Evolutionary conservation across 1,140 invertebrate species (phyloP).

Genomic region (Condylostylus longicornis): DNA sequence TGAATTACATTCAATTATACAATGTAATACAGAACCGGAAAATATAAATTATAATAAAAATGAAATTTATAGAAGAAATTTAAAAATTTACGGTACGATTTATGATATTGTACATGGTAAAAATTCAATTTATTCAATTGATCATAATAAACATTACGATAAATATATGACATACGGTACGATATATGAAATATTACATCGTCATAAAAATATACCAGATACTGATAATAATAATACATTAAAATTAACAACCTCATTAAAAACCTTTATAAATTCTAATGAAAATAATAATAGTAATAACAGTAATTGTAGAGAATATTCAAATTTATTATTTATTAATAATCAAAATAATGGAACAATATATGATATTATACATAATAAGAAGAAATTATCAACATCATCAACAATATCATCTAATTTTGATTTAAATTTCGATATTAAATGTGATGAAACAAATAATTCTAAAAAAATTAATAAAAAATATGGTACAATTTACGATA

Average conservation of each 20-base stretch:
- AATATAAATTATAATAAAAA: no score
- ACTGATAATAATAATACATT: no score
- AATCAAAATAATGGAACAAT: conserved; percentile 9
- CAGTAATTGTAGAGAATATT: neutral
- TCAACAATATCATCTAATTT: no score
- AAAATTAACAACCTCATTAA: no score
- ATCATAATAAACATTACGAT: conserved; percentile 29
- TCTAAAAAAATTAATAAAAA: no score
- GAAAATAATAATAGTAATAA: conserved; percentile 2
- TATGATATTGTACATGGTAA: conserved; percentile 31
- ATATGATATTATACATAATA: conserved; percentile 25
- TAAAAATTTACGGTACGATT: conserved; percentile 30
- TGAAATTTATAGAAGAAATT: conserved; percentile 19
- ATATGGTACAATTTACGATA: conserved; percentile 31
- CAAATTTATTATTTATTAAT: neutral
- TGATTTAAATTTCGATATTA: no score
- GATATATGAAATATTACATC: conserved; percentile 30
- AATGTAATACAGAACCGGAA: no score
- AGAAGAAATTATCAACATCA: conserved; percentile 11
- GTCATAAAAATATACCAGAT: conserved; percentile 7
- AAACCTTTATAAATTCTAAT: conserved; percentile 3
- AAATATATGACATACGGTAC: conserved; percentile 33
- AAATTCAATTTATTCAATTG: conserved; percentile 27
- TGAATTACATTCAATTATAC: no score
- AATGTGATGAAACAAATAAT: no score